Conservation (phyloP, 1,140 invertebrate genomes). For the Drosophila miranda region DNA sequence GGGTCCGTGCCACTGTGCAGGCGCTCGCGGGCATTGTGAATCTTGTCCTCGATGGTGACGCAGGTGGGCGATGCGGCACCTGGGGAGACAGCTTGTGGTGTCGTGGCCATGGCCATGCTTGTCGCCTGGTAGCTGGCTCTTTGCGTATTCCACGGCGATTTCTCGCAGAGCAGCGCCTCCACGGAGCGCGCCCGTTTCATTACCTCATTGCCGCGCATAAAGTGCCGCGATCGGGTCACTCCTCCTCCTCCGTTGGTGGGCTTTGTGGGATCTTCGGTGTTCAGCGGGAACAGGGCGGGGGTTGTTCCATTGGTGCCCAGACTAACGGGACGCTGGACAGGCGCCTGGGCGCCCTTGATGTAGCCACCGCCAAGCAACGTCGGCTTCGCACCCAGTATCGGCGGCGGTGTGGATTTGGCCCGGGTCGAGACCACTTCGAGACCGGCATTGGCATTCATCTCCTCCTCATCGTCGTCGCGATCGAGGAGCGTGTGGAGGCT, state of each 20-base stretch:
- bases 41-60: conserved; percentile 82
- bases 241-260: conserved; percentile 18
- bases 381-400: conserved; percentile 59
- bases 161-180: conserved; percentile 88
- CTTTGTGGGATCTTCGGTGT: conserved; percentile 1
- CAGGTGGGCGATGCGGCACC: conserved; percentile 40
- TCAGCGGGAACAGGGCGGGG: neutral
- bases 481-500: conserved; percentile 93
- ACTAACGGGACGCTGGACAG: conserved; percentile 37
- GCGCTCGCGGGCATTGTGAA: conserved; percentile 70
- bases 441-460: conserved; percentile 33
- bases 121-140: conserved; percentile 28
- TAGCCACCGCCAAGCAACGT: conserved; percentile 33
- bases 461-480: conserved; percentile 83
- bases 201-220: conserved; percentile 80
- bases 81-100: conserved; percentile 3
- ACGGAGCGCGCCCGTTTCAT: conserved; percentile 93
- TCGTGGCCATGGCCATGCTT: conserved; percentile 46
- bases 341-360: conserved; percentile 39
- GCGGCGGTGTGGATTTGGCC: conserved; percentile 44
- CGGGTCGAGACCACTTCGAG: conserved; percentile 12
- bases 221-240: conserved; percentile 65
- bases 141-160: conserved; percentile 70
- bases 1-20: conserved; percentile 72
- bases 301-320: conserved; percentile 33